phyloP scores from a whole-genome alignment of 2,888 invertebrate genomes.

The Caenorhabditis zanzibari region DNA sequence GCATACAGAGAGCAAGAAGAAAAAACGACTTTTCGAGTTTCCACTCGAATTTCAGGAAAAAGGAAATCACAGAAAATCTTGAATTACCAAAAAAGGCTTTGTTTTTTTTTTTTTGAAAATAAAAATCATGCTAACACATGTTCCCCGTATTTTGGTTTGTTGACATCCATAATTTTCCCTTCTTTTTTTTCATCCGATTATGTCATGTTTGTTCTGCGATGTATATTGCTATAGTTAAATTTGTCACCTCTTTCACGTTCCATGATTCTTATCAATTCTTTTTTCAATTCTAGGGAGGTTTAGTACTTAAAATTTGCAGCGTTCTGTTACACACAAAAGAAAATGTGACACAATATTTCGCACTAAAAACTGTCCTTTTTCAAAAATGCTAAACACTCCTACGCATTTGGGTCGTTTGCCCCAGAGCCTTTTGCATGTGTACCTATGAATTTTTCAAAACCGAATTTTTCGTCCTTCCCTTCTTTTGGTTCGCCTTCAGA shows the following conservation, averaged over 20 bases:
- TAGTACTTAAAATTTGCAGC: conserved; percentile 5
- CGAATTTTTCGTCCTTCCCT: not conserved
- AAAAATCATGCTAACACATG: conserved; percentile 2
- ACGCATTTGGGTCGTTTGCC: conserved; percentile 15
- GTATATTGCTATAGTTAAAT: not conserved
- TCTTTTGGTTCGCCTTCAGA: not conserved
- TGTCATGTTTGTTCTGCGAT: conserved; percentile 40
- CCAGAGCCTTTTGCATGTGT: not conserved
- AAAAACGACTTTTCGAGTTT: not conserved
- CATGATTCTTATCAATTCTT: not conserved
- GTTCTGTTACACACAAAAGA: conserved; percentile 24
- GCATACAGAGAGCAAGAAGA: not conserved
- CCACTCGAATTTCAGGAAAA: no score
- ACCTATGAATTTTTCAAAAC: conserved; percentile 53
- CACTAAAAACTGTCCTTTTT: not conserved
- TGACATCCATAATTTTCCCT: conserved; percentile 1
- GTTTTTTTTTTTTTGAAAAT: not conserved
- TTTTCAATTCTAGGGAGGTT: conserved; percentile 3
- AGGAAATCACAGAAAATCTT: no score
- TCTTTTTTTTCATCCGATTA: conserved; percentile 45
- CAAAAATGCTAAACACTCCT: conserved; percentile 1
- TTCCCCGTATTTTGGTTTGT: not conserved
- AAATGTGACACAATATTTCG: not conserved
- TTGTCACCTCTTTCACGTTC: not conserved
- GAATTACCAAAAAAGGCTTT: not conserved